Evolutionary conservation across 2,888 invertebrate species (phyloP), one percentile per base, ranked within the genome.

Genomic region (Limnephilus lunatus): DNA sequence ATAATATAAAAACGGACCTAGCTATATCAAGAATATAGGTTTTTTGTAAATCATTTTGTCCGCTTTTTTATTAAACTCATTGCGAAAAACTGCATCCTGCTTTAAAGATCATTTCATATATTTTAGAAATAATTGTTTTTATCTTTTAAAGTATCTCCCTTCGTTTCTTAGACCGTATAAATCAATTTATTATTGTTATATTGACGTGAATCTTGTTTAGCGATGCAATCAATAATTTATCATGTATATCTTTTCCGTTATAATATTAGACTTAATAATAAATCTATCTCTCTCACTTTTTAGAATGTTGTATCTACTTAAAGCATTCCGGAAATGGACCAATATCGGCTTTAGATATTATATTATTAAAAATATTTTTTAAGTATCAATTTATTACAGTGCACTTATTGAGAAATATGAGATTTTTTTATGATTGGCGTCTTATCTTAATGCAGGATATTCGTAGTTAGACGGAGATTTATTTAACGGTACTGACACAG

Each of bases 1-100:
- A 25, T 68, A 68, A 68, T 68, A 44, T 44, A 44, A 48, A 3
- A 48, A 48, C 15, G 15, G 0, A 48, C 3, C 48, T 9, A 3
- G 48, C 12, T 44, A 15, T 15, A 68, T 68, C 9, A 68, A 25
- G 25, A n/a, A n/a, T 9, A n/a, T 0, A 68, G 7, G 25, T 68
- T 25, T 68, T 15, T 68, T 68, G 7, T 25, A 25, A 5, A 25
- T 25, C 68, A 68, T n/a, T 68, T 25, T 68, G 68, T 11, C 25
- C 9, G 9, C n/a, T 25, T 25, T 68, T 68, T 68, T 25, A 5
- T n/a, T 1, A n/a, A 68, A 7, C 25, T 68, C 25, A 68, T n/a
- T 68, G 68, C n/a, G 68, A 68, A 68, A 68, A 68, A 68, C 68
- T 68, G 68, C 68, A 68, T 68, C 68, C 68, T 68, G 68, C 68